These are phyloP conservation scores for Mactromeris polynyma DNA, from an alignment of 2,888 invertebrate genomes.

Conservation along the genomic window DNA sequence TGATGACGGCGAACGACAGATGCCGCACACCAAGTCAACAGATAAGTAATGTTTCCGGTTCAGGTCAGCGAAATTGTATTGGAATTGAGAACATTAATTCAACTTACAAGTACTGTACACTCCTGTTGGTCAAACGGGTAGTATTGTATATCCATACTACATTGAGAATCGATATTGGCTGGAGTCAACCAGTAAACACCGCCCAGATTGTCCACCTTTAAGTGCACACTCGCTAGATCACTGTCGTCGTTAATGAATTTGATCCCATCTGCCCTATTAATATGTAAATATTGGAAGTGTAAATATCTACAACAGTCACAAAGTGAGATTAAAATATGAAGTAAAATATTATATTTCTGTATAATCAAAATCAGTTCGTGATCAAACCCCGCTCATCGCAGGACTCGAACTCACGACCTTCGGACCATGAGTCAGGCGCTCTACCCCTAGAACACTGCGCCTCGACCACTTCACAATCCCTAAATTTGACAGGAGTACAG, in stretches of 20 bases:
- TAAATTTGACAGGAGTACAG: too few relatives aligned
- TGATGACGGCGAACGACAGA: too few relatives aligned
- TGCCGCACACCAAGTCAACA: too few relatives aligned
- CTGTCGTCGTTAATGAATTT: conserved; percentile 38
- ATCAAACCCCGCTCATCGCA: not conserved
- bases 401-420: too few relatives aligned
- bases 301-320: not conserved
- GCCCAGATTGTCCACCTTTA: not conserved
- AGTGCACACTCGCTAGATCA: not conserved
- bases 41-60: too few relatives aligned
- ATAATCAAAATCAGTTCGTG: not conserved
- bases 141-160: conserved; percentile 30
- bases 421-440: not conserved
- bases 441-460: not conserved
- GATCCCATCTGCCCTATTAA: conserved; percentile 21
- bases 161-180: conserved; percentile 31
- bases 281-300: not conserved
- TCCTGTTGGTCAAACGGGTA: conserved; percentile 52
- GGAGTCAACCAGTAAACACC: conserved; percentile 33
- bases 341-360: not conserved
- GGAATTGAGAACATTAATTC: too few relatives aligned
- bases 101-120: conserved; percentile 41
- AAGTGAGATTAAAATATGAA: not conserved
- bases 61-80: too few relatives aligned
- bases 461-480: not conserved